A percentile compares a stretch with the other conserved stretches of the same genome.
phyloP scores from a whole-genome alignment of 2,113 vertebrate genomes.

The Amphiprion ocellaris region DNA sequence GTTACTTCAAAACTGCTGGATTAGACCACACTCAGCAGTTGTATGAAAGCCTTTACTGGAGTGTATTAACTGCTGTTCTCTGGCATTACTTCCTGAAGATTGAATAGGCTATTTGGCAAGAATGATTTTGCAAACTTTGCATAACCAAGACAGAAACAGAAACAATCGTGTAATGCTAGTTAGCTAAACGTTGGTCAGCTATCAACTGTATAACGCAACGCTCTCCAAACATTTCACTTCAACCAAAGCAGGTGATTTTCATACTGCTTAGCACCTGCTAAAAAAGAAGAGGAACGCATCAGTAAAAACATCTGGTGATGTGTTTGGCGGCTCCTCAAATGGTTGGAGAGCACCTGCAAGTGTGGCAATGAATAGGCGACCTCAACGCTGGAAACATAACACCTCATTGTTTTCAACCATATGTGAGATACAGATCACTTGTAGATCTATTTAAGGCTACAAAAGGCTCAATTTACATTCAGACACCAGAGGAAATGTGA shows the following conservation, averaged over 20 bases:
- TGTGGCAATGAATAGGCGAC: slow-evolving; percentile 5
- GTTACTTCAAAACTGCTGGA: slow-evolving; percentile 1
- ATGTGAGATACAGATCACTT: slow-evolving; percentile 6
- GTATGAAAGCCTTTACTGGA: slow-evolving; percentile 7
- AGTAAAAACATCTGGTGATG: slow-evolving; percentile 36
- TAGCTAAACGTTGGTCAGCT: slow-evolving; percentile 8
- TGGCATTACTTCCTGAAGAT: neutral
- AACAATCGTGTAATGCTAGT: too few species aligned
- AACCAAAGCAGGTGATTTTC: neutral
- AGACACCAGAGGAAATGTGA: slow-evolving; percentile 26
- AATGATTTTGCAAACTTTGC: too few species aligned
- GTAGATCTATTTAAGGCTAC: slow-evolving; percentile 41
- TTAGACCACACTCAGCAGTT: neutral
- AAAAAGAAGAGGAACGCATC: slow-evolving; percentile 22
- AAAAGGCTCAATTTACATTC: slow-evolving; percentile 16
- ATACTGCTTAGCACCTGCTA: slow-evolving; percentile 20
- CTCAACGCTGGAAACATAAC: slow-evolving; percentile 5
- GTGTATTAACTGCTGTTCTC: neutral
- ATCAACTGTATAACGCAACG: neutral
- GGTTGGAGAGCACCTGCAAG: slow-evolving; percentile 17
- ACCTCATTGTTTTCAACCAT: slow-evolving; percentile 22
- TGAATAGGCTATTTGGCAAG: neutral
- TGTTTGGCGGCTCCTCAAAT: slow-evolving; percentile 29
- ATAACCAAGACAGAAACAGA: too few species aligned
- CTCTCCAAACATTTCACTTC: neutral